A percentile compares a stretch with the other conserved stretches of the same genome.
phyloP scores from a whole-genome alignment of 35 echinoderm and acorn worm genomes.

The Eucidaris tribuloides region DNA sequence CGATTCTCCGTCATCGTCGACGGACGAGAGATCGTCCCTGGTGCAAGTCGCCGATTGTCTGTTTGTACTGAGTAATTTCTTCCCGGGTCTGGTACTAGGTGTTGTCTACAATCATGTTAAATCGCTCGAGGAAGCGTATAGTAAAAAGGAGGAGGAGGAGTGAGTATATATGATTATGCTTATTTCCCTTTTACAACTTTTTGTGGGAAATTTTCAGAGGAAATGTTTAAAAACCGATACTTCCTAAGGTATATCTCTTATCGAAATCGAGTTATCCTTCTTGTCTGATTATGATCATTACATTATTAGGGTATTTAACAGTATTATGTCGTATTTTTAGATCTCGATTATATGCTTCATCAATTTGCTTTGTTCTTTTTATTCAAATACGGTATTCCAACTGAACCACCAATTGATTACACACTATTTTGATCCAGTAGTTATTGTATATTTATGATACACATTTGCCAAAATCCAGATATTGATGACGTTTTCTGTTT shows the following conservation, averaged over 20 bases:
- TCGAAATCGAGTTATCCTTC: neutral
- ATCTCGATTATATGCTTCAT: no score
- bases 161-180: neutral
- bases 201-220: neutral
- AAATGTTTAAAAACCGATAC: neutral
- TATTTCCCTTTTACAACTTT: neutral
- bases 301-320: no score
- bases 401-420: no score
- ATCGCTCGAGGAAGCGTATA: neutral
- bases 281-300: neutral
- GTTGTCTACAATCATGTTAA: slow-evolving; percentile 2
- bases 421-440: no score
- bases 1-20: neutral
- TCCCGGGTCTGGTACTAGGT: neutral
- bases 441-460: no score
- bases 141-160: neutral
- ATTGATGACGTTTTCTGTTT: no score
- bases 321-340: no score
- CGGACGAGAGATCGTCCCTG: neutral
- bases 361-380: no score
- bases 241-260: no score
- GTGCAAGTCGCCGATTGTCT: neutral
- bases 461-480: no score
- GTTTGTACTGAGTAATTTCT: slow-evolving; percentile 7
- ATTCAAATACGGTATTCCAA: no score